Evolutionary conservation across 1,140 invertebrate genomes (phyloP), one percentile per base, ranked within the genome.

Genomic region (Macrobrachium nipponense): DNA sequence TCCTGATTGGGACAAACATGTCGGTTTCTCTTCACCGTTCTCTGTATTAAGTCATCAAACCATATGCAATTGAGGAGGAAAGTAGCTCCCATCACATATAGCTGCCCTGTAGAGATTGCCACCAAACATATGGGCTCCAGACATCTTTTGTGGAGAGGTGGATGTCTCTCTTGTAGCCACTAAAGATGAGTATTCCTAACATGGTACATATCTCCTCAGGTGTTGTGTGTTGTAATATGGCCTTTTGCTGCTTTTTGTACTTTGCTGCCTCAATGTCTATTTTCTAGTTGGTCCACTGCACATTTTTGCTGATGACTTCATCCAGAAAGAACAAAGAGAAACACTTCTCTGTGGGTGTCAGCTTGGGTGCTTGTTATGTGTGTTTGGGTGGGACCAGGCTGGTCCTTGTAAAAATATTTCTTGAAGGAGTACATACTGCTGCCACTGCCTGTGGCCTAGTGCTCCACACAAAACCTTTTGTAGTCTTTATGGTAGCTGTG

Each of bases 1-100:
- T 87, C n/a, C 89, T 72, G 58, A 90, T 80, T 59, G 89, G 85
- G n/a, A 88, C 88, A 73, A 90, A 87, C 66, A 84, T 89, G 82
- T 90, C 89, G 15, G 17, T 89, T 66, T 59, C 72, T 44, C 58
- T 27, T 76, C 89, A 59, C 59, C 81, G 66, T 27, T 66, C 68
- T 64, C 88, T 84, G 23, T 14, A 23, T 75, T 66, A 68, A 80
- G 80, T 90, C 87, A 82, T 90, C 89, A 85, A 90, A 90, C 20
- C 89, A 81, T 70, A 87, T 61, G 66, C 85, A 87, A 14, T 18
- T 12, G 18, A 80, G 11, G 36, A 87, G 85, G 62, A 87, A 87
- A 2, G 6, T 43, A 44, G 81, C 81, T n/a, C 83, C 5, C 61
- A 44, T 70, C 36, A n/a, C 61, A 12, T 78, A 87, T 82, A 60